Percentiles rank a stretch among this genome's conserved stretches.
These are phyloP conservation scores for Betta splendens DNA, from an alignment of 2,797 vertebrate genomes.

Conservation along the genomic window DNA sequence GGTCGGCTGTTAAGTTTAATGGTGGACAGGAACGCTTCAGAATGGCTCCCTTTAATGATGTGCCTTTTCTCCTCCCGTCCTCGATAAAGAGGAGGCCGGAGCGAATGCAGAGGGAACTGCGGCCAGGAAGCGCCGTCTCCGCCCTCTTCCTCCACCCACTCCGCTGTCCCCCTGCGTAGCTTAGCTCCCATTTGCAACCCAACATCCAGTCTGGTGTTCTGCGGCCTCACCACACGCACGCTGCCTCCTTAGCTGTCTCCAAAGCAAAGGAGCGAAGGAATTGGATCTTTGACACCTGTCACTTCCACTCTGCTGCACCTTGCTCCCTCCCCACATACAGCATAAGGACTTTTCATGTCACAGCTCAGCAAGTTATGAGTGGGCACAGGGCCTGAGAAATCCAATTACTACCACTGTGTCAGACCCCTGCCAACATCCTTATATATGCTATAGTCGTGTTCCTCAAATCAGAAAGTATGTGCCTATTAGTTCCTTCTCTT, in stretches of 20 bases:
- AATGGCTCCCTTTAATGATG: slow-evolving; percentile 89
- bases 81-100: slow-evolving; percentile 77
- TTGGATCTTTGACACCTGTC: slow-evolving; percentile 80
- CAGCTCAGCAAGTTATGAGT: slow-evolving; percentile 77
- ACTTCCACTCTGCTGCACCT: slow-evolving; percentile 77
- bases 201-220: slow-evolving; percentile 58
- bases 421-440: slow-evolving; percentile 68
- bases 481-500: slow-evolving; percentile 70
- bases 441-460: slow-evolving; percentile 70
- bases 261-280: slow-evolving; percentile 62
- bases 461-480: slow-evolving; percentile 73
- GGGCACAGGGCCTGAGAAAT: slow-evolving; percentile 74
- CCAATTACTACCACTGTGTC: slow-evolving; percentile 78
- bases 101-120: slow-evolving; percentile 43
- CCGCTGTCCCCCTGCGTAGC: slow-evolving; percentile 37
- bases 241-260: slow-evolving; percentile 51
- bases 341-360: slow-evolving; percentile 82
- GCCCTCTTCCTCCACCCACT: slow-evolving; percentile 15
- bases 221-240: slow-evolving; percentile 56
- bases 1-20: slow-evolving; percentile 89
- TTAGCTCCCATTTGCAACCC: slow-evolving; percentile 57
- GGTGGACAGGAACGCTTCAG: slow-evolving; percentile 87
- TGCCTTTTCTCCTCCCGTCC: slow-evolving; percentile 82
- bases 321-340: slow-evolving; percentile 73
- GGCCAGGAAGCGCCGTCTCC: slow-evolving; percentile 57